Conservation (phyloP, 2,888 invertebrate genomes). For the Drosophila paramelanica region DNA sequence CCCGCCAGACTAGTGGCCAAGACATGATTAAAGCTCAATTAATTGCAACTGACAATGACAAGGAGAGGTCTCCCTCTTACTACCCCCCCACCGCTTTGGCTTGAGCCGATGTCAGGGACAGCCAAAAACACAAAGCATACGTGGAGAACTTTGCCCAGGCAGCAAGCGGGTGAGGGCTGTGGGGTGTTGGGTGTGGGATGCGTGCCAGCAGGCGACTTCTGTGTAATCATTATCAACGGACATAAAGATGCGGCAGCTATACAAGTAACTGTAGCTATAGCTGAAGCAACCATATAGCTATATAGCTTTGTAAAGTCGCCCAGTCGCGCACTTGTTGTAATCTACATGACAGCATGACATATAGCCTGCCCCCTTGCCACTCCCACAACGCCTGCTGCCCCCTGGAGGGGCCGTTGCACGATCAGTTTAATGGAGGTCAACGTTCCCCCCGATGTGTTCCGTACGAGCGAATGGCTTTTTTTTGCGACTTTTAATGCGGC, state of each 20-base stretch:
- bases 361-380: slow-evolving; percentile 19
- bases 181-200: background rate
- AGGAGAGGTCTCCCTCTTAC: slow-evolving; percentile 29
- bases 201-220: background rate
- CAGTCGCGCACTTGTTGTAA: slow-evolving; percentile 38
- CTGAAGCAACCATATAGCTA: background rate
- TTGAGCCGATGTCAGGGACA: slow-evolving; percentile 58
- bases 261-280: slow-evolving; percentile 1
- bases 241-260: slow-evolving; percentile 9
- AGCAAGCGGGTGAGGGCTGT: background rate
- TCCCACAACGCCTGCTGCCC: slow-evolving; percentile 16
- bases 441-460: slow-evolving; percentile 35
- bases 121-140: slow-evolving; percentile 24
- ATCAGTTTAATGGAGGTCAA: slow-evolving; percentile 62
- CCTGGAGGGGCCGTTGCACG: slow-evolving; percentile 38
- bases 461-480: slow-evolving; percentile 12
- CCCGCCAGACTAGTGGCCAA: slow-evolving; percentile 45
- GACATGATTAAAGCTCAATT: slow-evolving; percentile 74
- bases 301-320: slow-evolving; percentile 9
- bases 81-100: background rate
- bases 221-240: slow-evolving; percentile 26
- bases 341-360: slow-evolving; percentile 39
- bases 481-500: slow-evolving; percentile 44
- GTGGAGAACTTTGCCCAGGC: background rate
- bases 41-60: slow-evolving; percentile 64